phyloP scores from a whole-genome alignment of 2,797 vertebrate genomes.

The Sebastes umbrosus region DNA sequence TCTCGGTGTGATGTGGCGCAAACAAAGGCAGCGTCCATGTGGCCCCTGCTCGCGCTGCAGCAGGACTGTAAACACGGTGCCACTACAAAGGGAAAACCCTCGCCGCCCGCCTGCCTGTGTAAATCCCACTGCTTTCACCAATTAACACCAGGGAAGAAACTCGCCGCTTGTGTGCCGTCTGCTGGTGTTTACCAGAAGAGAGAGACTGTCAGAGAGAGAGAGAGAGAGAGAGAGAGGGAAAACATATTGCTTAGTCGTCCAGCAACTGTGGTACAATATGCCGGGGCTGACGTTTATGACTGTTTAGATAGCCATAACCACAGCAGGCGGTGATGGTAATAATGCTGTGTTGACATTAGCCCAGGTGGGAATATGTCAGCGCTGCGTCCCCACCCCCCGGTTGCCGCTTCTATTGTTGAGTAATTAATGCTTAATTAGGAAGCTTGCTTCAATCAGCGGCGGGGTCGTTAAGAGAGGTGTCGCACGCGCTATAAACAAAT shows the following conservation, averaged over 20 bases:
- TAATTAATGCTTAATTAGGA: conserved; percentile 80
- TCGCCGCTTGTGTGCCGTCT: conserved; percentile 30
- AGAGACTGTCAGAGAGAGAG: conserved; percentile 1
- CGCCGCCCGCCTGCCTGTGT: conserved; percentile 13
- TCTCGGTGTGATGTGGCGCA: conserved; percentile 42
- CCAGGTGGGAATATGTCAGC: conserved; percentile 81
- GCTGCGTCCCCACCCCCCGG: conserved; percentile 60
- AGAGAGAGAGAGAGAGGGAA: background rate
- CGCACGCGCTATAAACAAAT: conserved; percentile 63
- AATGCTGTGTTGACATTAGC: conserved; percentile 76
- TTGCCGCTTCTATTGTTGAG: conserved; percentile 75
- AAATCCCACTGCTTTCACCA: conserved; percentile 62
- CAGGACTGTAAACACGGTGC: conserved; percentile 48
- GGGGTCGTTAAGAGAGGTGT: conserved; percentile 56
- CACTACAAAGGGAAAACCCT: conserved; percentile 54
- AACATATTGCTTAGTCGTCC: conserved; percentile 55
- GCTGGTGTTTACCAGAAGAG: conserved; percentile 44
- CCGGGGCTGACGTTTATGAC: conserved; percentile 60
- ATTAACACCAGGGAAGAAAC: conserved; percentile 57
- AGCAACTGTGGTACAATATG: conserved; percentile 61
- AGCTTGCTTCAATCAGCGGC: conserved; percentile 63
- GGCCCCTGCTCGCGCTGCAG: conserved; percentile 28
- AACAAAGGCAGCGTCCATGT: conserved; percentile 59
- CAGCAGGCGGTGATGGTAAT: conserved; percentile 72
- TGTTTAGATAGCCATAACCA: conserved; percentile 68